Evolutionary conservation across 2,888 invertebrate genomes (phyloP), one percentile per base, ranked within the genome.

Genomic region (Drosophila demipolita): DNA sequence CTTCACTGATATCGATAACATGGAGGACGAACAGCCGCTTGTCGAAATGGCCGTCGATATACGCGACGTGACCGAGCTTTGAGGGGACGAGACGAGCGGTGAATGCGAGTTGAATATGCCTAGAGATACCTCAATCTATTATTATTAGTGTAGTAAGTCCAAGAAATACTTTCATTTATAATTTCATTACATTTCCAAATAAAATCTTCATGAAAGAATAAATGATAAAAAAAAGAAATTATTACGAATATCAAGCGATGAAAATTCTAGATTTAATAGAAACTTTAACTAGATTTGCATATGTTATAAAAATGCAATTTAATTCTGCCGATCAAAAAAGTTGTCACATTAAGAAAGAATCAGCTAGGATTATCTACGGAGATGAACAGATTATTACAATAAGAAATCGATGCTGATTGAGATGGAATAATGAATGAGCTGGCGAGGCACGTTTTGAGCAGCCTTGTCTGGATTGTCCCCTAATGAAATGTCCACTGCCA

Each of bases 41-140:
- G 84, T 72, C 61, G 82, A 84, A 48, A 70, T 79, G 70, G 74
- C 73, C 55, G 78, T 80, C 35, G 73, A 88, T 54, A 73, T 71
- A 55, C 63, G 79, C 20, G 55, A 66, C 52, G 60, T 66, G 2
- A 66, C 77, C 0, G 67, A 78, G 42, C 69, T 75, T 9, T 83
- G 45, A 42, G 20, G 45, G 8, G 45, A 45, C 12, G 12, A 26
- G 26, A 26, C 0, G 5, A 20, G 12, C 42, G 42, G 20, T 20
- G 7, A 45, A 45, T 45, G 8, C 23, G 15, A 23, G 23, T 45
- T 15, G 15, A 15, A 45, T 4, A 23, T 23, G 4, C 32, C 20
- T 35, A 70, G 35, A 70, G 50, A 52, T 57, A 36, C 60, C 48
- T 35, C 35, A 11, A 17, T 23, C 1, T n/a, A 36, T 12, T n/a